Evolutionary conservation across 35 echinoderm and acorn worm genomes (phyloP).

Genomic region (Apostichopus japonicus): DNA sequence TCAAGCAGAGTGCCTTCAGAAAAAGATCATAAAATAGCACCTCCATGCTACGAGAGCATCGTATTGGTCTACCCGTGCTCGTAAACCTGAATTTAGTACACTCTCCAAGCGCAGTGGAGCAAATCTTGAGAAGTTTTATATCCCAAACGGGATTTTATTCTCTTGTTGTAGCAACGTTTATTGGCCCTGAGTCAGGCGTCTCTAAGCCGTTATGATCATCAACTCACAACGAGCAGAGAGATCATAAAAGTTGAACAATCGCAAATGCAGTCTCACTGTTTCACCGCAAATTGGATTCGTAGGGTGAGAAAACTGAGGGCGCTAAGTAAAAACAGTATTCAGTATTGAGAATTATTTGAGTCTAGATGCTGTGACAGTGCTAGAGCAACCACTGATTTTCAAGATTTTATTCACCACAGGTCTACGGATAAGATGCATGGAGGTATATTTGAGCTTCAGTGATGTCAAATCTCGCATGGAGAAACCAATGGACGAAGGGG

Average conservation of each 20-base stretch:
- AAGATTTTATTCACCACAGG: too few relatives aligned
- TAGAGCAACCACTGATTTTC: too few relatives aligned
- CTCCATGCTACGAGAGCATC: neutral
- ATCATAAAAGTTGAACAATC: slow-evolving; percentile 54
- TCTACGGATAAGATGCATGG: too few relatives aligned
- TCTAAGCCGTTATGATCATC: slow-evolving; percentile 23
- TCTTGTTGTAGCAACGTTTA: slow-evolving; percentile 57
- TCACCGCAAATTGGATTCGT: neutral
- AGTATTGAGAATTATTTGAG: too few relatives aligned
- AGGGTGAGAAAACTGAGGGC: neutral
- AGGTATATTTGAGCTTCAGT: too few relatives aligned
- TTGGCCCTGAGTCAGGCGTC: slow-evolving; percentile 60
- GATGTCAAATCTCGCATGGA: too few relatives aligned
- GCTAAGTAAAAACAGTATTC: neutral
- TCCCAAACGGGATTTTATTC: slow-evolving; percentile 56
- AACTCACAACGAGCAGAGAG: slow-evolving; percentile 34
- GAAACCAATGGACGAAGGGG: too few relatives aligned
- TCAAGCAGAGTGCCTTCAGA: slow-evolving; percentile 29
- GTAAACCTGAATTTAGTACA: slow-evolving; percentile 54
- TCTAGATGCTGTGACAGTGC: too few relatives aligned
- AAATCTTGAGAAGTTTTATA: slow-evolving; percentile 54
- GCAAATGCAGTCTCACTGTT: neutral
- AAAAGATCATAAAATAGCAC: slow-evolving; percentile 40
- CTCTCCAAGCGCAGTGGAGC: slow-evolving; percentile 38
- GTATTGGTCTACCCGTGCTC: slow-evolving; percentile 33